Evolutionary conservation across 2,888 invertebrate genomes (phyloP), one percentile per base, ranked within the genome.

Genomic region (Blastobasis adustella): DNA sequence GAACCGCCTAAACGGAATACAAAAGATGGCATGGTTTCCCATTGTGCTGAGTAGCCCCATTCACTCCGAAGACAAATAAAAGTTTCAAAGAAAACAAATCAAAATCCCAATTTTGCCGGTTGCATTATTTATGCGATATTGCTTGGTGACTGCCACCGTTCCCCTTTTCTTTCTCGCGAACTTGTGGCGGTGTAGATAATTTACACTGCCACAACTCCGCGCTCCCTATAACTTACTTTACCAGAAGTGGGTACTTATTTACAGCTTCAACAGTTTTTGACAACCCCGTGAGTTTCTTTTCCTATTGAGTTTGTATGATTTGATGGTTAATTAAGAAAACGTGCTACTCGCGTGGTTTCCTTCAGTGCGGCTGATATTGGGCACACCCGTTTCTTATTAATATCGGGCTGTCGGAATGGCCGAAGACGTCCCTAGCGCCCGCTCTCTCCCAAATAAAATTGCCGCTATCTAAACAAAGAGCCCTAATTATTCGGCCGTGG

Each of bases 401-500:
- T 87, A 87, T 84, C 77, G 76, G 84, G 78, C 79, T 78, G 84
- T 77, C 67, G 76, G 73, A 84, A 85, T 81, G 82, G 84, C 78
- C 82, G 76, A 87, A 89, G 89, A 87, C 81, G 86, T 85, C 89
- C 86, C 85, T 63, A 74, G 84, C 79, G 87, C 77, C 80, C 81
- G 86, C 80, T 86, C 84, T 82, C 87, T 86, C 83, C 87, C 89
- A 88, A 89, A 89, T 89, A 89, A 89, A 89, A 89, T 88, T 89
- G 89, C 87, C 82, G 89, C 89, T 89, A 89, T 89, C 89, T 89
- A 89, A 89, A 89, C 89, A 89, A 89, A 89, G 89, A 90, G 89
- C 89, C 90, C 90, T 91, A 91, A 90, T 91, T 91, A 90, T 90
- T 89, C 90, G 90, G 87, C 87, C 87, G 87, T 87, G 89, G 89